Evolutionary conservation across 2,797 vertebrate species (phyloP), one percentile per base, ranked within the genome.

Genomic region (Alauda arvensis): DNA sequence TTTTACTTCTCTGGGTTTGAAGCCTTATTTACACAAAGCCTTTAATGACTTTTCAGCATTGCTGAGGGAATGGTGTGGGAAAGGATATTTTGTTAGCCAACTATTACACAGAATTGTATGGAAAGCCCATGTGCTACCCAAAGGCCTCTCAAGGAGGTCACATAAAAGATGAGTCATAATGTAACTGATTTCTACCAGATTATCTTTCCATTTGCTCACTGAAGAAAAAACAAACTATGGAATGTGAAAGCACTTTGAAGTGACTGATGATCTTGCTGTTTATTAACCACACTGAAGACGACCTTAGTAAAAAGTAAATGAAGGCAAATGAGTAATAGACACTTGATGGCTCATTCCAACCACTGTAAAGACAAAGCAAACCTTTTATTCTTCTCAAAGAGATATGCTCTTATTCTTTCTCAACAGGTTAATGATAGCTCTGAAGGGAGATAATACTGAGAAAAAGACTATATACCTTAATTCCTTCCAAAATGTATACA

Each of bases 121-220:
- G 83, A 87, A 87, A 94, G 62, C n/a, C 90, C 93, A 90, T 79
- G 88, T 93, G 87, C 85, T 85, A 77, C 61, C 39, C 77, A 91
- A 94, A 84, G 87, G 80, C 68, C 61, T 90, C 83, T 78, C 62
- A 83, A 70, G 46, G 18, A 89, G 87, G 87, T 93, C 85, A 87
- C 91, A 87, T 65, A 87, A 85, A 94, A 92, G 87, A 95, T 87
- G 84, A 92, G 74, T 90, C 84, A 92, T 91, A 92, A 94, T 68
- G 83, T 67, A 85, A 74, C 85, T 91, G 93, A 88, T 90, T 95
- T 95, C 90, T 87, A 71, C 77, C 91, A 91, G 77, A 93, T 90
- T 84, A 85, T 91, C 65, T 43, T 70, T 79, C 70, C 87, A 55
- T 84, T 95, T 90, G 68, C 70, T 91, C 61, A n/a, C 57, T 75